Evolutionary conservation across 2,113 vertebrate species (phyloP).

Genomic region (Nannobrachium achirus): DNA sequence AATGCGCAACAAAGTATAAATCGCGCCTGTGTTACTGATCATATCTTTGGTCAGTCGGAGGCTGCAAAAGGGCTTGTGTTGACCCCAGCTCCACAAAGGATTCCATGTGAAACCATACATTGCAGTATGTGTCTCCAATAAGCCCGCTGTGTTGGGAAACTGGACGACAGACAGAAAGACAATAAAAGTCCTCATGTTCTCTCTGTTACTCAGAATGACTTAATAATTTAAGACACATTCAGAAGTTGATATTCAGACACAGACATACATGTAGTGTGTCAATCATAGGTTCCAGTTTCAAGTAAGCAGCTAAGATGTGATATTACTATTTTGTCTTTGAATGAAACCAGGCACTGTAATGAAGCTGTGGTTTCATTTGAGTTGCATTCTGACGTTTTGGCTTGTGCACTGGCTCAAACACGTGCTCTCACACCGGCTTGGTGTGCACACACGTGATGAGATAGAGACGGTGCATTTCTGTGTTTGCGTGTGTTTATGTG

Average conservation of each 20-base stretch:
- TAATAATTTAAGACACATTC: not conserved
- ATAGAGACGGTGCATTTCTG: not conserved
- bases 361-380: not conserved
- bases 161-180: not conserved
- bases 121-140: not conserved
- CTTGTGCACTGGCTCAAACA: not conserved
- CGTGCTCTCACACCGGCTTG: not conserved
- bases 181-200: not conserved
- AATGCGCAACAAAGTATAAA: conserved; percentile 5
- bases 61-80: conserved; percentile 7
- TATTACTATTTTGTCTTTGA: no score
- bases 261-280: no score
- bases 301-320: no score
- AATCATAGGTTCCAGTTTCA: no score
- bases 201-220: not conserved
- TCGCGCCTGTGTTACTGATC: not conserved
- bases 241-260: not conserved
- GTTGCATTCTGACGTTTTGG: not conserved
- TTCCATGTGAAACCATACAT: not conserved
- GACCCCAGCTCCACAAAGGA: conserved; percentile 19
- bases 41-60: conserved; percentile 20
- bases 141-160: not conserved
- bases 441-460: not conserved
- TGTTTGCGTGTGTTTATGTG: not conserved
- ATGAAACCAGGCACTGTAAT: no score